phyloP scores from a whole-genome alignment of 2,888 invertebrate species.

The Acronicta psi region DNA sequence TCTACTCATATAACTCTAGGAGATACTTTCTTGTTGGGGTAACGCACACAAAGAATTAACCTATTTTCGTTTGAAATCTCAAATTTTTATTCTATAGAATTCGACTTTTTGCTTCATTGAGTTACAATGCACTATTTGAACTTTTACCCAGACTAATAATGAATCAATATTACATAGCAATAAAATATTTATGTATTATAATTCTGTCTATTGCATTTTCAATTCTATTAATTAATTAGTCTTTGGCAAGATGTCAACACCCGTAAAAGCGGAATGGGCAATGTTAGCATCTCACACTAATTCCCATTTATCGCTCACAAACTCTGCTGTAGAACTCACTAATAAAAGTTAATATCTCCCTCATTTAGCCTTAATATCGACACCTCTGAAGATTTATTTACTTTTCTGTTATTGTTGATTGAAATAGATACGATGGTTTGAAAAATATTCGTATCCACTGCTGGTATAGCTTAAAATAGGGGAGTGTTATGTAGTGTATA shows the following conservation, averaged over 20 bases:
- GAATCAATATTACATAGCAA: background rate
- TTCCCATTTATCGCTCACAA: slow-evolving; percentile 64
- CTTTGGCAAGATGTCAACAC: slow-evolving; percentile 57
- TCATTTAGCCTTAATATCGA: slow-evolving; percentile 73
- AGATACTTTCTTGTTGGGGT: no score
- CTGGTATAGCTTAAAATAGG: slow-evolving; percentile 12
- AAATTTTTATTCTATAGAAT: no score
- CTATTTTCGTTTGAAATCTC: no score
- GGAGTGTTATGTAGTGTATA: slow-evolving; percentile 13
- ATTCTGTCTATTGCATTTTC: background rate
- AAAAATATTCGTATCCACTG: slow-evolving; percentile 41
- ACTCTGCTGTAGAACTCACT: slow-evolving; percentile 67
- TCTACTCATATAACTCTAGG: no score
- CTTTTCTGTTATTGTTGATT: slow-evolving; percentile 61
- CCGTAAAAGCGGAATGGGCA: slow-evolving; percentile 51
- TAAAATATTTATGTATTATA: background rate
- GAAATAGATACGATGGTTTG: slow-evolving; percentile 23
- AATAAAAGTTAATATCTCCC: slow-evolving; percentile 72
- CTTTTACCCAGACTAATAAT: background rate
- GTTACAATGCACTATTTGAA: no score
- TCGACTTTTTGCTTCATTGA: no score
- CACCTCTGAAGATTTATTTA: slow-evolving; percentile 73
- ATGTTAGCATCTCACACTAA: slow-evolving; percentile 65
- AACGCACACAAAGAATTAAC: no score
- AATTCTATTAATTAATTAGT: slow-evolving; percentile 52